Evolutionary conservation across 1,140 invertebrate genomes (phyloP).

Genomic region (Mamestra configurata): DNA sequence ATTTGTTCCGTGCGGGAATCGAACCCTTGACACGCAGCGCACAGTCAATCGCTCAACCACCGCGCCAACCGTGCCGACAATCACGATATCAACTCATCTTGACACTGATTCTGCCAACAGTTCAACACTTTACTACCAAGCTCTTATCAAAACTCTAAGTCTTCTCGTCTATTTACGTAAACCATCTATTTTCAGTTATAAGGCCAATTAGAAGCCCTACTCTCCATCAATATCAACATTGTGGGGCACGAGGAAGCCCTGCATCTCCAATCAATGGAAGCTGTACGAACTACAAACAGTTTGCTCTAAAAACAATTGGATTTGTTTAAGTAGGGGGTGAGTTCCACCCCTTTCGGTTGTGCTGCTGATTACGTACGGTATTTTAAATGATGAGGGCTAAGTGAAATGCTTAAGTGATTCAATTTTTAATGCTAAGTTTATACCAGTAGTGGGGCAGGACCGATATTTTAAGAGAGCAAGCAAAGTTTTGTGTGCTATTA

Average conservation of each 20-base stretch:
- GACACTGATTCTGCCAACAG: no score
- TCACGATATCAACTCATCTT: no score
- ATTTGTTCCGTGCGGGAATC: no score
- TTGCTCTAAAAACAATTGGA: slow-evolving; percentile 33
- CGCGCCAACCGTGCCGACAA: no score
- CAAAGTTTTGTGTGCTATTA: no score
- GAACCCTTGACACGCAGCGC: no score
- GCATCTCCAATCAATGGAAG: slow-evolving; percentile 36
- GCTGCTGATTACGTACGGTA: neutral
- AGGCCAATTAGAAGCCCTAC: slow-evolving; percentile 24
- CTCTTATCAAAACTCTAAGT: neutral
- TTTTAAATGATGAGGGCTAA: neutral
- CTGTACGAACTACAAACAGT: slow-evolving; percentile 30
- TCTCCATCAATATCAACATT: neutral
- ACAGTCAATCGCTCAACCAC: no score
- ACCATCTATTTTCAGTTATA: slow-evolving; percentile 9
- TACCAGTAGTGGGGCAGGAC: no score
- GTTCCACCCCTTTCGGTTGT: neutral
- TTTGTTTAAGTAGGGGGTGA: slow-evolving; percentile 13
- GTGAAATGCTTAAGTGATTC: neutral
- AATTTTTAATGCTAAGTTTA: no score
- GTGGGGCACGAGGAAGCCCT: slow-evolving; percentile 16
- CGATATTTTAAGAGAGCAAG: no score
- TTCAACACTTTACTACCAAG: neutral
- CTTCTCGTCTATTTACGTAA: slow-evolving; percentile 13